These are phyloP conservation scores for Apamea monoglypha DNA, from an alignment of 2,888 invertebrate species.

Conservation along the genomic window DNA sequence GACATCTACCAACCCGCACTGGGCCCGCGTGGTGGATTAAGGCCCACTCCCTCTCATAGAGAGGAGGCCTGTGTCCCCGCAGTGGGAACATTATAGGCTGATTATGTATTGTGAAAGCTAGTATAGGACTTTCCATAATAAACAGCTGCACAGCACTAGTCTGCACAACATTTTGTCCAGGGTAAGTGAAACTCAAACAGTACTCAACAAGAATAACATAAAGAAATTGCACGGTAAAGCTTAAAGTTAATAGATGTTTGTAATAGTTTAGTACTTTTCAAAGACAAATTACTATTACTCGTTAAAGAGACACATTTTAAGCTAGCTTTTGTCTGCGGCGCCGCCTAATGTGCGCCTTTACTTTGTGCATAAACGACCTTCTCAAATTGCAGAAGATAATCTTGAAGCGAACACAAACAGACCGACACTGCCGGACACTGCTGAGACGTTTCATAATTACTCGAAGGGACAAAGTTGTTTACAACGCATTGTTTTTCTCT, in stretches of 20 bases:
- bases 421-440: neutral
- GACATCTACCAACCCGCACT: no score
- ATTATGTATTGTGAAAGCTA: neutral
- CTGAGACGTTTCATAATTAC: constrained; percentile 2
- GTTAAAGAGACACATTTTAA: constrained; percentile 23
- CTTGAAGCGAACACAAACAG: constrained; percentile 16
- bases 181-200: neutral
- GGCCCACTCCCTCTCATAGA: no score
- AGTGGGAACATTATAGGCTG: no score
- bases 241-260: constrained; percentile 2
- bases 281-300: constrained; percentile 1
- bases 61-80: no score
- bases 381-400: constrained; percentile 21
- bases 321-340: constrained; percentile 19
- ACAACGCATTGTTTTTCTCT: constrained; percentile 46
- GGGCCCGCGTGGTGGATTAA: no score
- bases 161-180: neutral
- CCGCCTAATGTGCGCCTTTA: neutral
- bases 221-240: constrained; percentile 7
- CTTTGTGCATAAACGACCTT: constrained; percentile 19
- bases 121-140: neutral
- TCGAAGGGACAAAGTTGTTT: constrained; percentile 40
- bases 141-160: neutral
- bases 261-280: constrained; percentile 4
- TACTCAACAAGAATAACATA: neutral